These are phyloP conservation scores for Sebastes nivosus DNA, from an alignment of 2,797 vertebrate genomes.

Conservation along the genomic window DNA sequence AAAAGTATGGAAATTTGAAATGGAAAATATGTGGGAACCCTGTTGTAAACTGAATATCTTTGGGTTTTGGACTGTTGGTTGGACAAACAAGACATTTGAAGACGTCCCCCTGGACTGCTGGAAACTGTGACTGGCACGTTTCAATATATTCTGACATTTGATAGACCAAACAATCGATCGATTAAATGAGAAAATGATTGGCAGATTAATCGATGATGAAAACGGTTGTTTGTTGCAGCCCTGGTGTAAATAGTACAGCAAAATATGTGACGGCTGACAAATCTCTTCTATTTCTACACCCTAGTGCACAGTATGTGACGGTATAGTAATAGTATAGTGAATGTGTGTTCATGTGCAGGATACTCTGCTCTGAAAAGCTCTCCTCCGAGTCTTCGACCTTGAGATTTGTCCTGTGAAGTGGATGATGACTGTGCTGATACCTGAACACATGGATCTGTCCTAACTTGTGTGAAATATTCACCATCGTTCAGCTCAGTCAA, in stretches of 20 bases:
- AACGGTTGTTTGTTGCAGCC: not conserved
- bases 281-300: not conserved
- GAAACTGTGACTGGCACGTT: not conserved
- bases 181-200: not conserved
- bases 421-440: constrained; percentile 13
- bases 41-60: not conserved
- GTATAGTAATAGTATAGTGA: not conserved
- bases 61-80: not conserved
- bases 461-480: not conserved
- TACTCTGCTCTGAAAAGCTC: not conserved
- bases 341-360: constrained; percentile 24
- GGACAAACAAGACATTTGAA: not conserved
- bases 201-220: not conserved
- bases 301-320: not conserved
- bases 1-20: too few species aligned
- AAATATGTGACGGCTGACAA: constrained; percentile 2
- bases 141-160: not conserved
- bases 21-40: too few species aligned
- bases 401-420: constrained; percentile 31
- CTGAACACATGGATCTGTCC: constrained; percentile 7
- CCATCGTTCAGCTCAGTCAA: not conserved
- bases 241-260: not conserved
- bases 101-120: not conserved
- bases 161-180: not conserved
- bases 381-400: constrained; percentile 25